Evolutionary conservation across 2,797 vertebrate genomes (phyloP).

Genomic region (Esox masquinongy): DNA sequence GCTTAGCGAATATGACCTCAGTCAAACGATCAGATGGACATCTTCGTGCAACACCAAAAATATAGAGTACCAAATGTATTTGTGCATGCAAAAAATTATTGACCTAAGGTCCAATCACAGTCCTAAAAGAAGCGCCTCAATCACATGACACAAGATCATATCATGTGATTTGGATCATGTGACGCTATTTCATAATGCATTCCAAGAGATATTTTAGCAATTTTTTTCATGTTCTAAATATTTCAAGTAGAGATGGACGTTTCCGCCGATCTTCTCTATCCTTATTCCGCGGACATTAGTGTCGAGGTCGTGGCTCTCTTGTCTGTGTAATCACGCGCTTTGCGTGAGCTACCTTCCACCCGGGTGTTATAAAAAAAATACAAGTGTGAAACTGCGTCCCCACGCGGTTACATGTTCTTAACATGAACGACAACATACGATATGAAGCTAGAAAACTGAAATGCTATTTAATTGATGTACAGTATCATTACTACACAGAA

Average conservation of each 20-base stretch:
- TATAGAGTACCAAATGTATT: rapidly evolving
- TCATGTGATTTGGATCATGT: conserved; percentile 60
- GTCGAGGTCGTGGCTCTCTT: too few species aligned
- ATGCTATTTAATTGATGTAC: not conserved
- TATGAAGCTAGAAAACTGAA: not conserved
- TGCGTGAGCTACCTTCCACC: too few species aligned
- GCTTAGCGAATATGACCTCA: not conserved
- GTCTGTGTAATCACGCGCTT: too few species aligned
- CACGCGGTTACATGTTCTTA: not conserved
- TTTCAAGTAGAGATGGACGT: not conserved
- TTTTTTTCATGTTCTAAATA: not conserved
- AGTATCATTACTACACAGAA: not conserved
- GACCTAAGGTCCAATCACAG: conserved; percentile 9
- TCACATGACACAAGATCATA: conserved; percentile 13
- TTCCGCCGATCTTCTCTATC: not conserved
- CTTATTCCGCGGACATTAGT: not conserved
- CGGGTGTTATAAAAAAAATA: not conserved
- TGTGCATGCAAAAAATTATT: not conserved
- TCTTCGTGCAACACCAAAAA: not conserved
- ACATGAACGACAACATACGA: not conserved
- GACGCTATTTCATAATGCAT: conserved; percentile 20
- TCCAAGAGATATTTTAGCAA: not conserved
- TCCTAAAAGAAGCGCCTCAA: conserved; percentile 17
- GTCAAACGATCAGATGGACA: not conserved
- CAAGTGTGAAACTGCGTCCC: not conserved